Evolutionary conservation across 2,113 vertebrate genomes (phyloP), one percentile per base, ranked within the genome.

Genomic region (Cyprinodon variegatus): DNA sequence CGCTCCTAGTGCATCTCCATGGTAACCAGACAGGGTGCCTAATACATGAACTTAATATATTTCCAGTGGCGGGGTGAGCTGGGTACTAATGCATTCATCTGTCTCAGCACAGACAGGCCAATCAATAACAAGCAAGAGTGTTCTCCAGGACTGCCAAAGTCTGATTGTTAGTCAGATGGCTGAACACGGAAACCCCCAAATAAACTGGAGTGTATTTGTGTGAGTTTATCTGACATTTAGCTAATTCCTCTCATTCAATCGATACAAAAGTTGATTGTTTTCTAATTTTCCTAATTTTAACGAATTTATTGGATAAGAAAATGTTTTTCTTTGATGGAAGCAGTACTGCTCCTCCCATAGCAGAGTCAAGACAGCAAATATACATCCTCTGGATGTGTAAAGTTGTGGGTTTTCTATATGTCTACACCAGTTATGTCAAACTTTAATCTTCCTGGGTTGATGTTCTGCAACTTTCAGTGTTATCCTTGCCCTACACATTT

Each of bases 11-110:
- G 89, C 78, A 92, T 95, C 85, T 74, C 93, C 93, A 94, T 94
- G 91, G 94, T 88, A 95, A 95, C 94, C 90, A 95, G 94, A 95
- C 94, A 92, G 93, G 93, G 93, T 92, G 92, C 91, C 94, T 94
- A 94, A 94, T 93, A 94, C 88, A 91, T 83, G 88, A 95, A 94
- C 93, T 94, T 94, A 94, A 94, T 95, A 94, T 94, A 93, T 95
- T 94, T 94, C 90, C 92, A 93, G 92, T 93, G 92, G 91, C 90
- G 88, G 92, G 91, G 90, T 88, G 91, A 91, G 92, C 91, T 91
- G 91, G 93, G 91, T 94, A 93, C 93, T 94, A 94, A 95, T 94
- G 94, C 92, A 92, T 93, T 94, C 92, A 94, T 94, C 92, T 93
- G 94, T 95, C 93, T 95, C 89, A 74, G 76, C 86, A 84, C 83